Percentiles rank a stretch among this genome's conserved stretches.
Evolutionary conservation across 2,888 invertebrate species (phyloP).

Genomic region (Oxycera nigricornis): DNA sequence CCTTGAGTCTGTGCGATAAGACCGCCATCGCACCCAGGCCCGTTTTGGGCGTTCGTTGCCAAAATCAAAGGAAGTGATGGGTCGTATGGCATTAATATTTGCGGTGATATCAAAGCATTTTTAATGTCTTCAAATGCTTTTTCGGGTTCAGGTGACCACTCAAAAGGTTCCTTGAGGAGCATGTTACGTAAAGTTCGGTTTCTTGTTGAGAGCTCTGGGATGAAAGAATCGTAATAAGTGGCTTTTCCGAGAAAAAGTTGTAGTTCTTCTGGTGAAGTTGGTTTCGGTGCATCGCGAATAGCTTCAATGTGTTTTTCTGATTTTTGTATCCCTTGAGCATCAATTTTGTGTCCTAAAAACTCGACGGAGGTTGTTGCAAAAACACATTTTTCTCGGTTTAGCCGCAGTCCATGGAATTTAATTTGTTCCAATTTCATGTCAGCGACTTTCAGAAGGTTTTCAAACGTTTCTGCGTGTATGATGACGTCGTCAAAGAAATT

Average conservation of each 20-base stretch:
- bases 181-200: conserved; percentile 4
- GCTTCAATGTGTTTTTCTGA: conserved; percentile 43
- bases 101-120: conserved; percentile 29
- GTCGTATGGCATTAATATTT: too few relatives aligned
- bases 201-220: conserved; percentile 38
- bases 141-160: background rate
- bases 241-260: background rate
- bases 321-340: conserved; percentile 37
- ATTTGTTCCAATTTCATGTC: background rate
- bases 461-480: background rate
- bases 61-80: too few relatives aligned
- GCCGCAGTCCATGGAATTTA: conserved; percentile 33
- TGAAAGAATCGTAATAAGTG: conserved; percentile 6
- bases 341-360: conserved; percentile 43
- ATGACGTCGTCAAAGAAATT: background rate
- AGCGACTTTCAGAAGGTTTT: background rate
- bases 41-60: conserved; percentile 39
- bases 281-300: too few relatives aligned
- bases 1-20: conserved; percentile 39
- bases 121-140: background rate
- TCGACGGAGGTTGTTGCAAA: conserved; percentile 38
- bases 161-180: too few relatives aligned
- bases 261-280: background rate
- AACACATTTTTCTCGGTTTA: conserved; percentile 20
- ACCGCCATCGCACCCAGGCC: conserved; percentile 44